Evolutionary conservation across 2,888 invertebrate species (phyloP), one percentile per base, ranked within the genome.

Genomic region (Drosophila paracracens): DNA sequence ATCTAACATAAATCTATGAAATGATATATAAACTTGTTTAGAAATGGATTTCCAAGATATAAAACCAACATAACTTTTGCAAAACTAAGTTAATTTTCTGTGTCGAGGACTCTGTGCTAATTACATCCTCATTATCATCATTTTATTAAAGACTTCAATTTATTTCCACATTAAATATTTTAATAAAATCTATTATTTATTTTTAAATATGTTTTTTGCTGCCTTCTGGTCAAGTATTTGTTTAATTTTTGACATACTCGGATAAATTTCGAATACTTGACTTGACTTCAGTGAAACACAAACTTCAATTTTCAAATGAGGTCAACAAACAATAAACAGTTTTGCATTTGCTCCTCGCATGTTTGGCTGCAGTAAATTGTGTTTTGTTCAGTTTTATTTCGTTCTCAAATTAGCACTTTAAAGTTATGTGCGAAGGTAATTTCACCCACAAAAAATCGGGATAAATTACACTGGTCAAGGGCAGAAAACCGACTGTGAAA

Each of bases 401-500:
- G 16, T 16, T 46, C 21, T 16, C 16, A 21, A 46, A 46, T 46
- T 8, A 46, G 46, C 16, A 46, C 21, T 16, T 46, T 16, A 21
- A 16, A 25, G 25, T 16, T 46, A 16, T 46, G 46, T 21, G 21
- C 21, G 16, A 8, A 8, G 2, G 25, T 46, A 46, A 25, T 25
- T 46, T 25, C 43, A 16, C 2, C 16, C 46, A 4, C 4, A 25
- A 25, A 43, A 38, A 25, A 46, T 13, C 46, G 46, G 46, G 8
- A 25, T 46, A 16, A 25, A 16, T 46, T 25, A 4, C 16, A 4
- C 21, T 46, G 46, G 25, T 25, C 46, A 46, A 46, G 25, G 46
- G 46, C 46, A 25, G 43, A 43, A 21, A 43, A 11, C 8, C 16
- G 25, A 25, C 8, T 69, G 56, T 1, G 29, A 51, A 70, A 43